A percentile compares a stretch with the other conserved stretches of the same genome.
Conservation (phyloP, 2,888 invertebrate species). For the Eupeodes latifasciatus region DNA sequence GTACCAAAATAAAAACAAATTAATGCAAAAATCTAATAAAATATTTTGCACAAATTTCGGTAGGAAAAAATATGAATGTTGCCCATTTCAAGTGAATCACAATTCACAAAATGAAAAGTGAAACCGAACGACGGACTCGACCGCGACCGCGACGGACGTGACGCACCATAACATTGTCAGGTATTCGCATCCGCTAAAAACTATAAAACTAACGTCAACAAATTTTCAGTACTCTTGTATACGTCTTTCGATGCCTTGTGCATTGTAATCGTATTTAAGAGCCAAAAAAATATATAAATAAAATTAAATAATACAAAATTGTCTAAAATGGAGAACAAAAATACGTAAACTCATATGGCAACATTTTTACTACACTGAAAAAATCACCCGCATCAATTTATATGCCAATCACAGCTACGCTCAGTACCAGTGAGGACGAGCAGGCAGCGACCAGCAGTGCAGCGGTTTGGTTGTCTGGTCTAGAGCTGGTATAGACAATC, state of each 20-base stretch:
- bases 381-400: slow-evolving; percentile 46
- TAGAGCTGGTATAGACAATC: slow-evolving; percentile 46
- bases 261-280: slow-evolving; percentile 50
- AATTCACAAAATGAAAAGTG: slow-evolving; percentile 51
- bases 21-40: neutral
- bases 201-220: slow-evolving; percentile 32
- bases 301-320: slow-evolving; percentile 24
- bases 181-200: neutral
- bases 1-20: neutral
- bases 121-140: neutral
- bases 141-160: too few species aligned
- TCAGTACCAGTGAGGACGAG: too few species aligned
- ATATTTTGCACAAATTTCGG: neutral
- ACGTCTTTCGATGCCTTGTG: slow-evolving; percentile 16
- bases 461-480: slow-evolving; percentile 39
- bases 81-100: slow-evolving; percentile 26
- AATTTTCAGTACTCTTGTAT: slow-evolving; percentile 31
- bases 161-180: neutral
- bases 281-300: neutral
- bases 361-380: slow-evolving; percentile 38
- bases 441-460: neutral
- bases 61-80: neutral
- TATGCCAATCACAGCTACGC: slow-evolving; percentile 46
- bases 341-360: neutral
- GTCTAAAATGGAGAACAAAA: slow-evolving; percentile 4